A percentile compares a stretch with the other conserved stretches of the same genome.
phyloP scores from a whole-genome alignment of 2,113 vertebrate genomes.

The Pedetes capensis region DNA sequence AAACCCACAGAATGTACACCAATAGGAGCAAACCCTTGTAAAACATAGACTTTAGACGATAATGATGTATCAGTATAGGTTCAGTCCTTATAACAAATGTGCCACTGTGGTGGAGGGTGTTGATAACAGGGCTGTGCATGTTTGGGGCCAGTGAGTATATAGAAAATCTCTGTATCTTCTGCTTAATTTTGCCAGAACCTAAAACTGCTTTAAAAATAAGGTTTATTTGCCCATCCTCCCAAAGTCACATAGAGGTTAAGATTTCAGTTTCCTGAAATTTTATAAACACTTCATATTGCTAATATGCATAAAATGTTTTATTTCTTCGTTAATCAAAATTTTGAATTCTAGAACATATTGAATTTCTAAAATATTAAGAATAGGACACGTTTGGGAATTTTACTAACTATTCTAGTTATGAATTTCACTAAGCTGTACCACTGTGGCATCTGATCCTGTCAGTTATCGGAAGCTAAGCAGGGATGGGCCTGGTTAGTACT shows the following conservation, averaged over 20 bases:
- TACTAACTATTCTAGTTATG: not conserved
- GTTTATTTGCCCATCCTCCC: not conserved
- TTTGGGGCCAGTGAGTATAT: not conserved
- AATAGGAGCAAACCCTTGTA: not conserved
- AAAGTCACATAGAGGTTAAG: not conserved
- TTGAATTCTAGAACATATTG: not conserved
- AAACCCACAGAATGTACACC: not conserved
- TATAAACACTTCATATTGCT: not conserved
- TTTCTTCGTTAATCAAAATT: not conserved
- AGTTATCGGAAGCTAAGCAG: too few relatives aligned
- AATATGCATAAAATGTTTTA: not conserved
- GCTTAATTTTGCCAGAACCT: not conserved
- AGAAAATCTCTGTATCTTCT: not conserved
- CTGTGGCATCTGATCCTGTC: too few relatives aligned
- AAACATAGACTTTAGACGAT: not conserved
- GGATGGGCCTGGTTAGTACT: too few relatives aligned
- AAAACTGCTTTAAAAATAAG: not conserved
- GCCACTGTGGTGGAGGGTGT: not conserved
- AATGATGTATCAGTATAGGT: not conserved
- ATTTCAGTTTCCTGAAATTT: not conserved
- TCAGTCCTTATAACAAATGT: not conserved
- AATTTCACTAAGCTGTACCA: conserved; percentile 3
- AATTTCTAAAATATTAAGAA: not conserved
- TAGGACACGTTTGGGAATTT: not conserved
- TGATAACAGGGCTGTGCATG: not conserved